Evolutionary conservation across 2,888 invertebrate genomes (phyloP), one percentile per base, ranked within the genome.

Genomic region (Gymnocheta viridis): DNA sequence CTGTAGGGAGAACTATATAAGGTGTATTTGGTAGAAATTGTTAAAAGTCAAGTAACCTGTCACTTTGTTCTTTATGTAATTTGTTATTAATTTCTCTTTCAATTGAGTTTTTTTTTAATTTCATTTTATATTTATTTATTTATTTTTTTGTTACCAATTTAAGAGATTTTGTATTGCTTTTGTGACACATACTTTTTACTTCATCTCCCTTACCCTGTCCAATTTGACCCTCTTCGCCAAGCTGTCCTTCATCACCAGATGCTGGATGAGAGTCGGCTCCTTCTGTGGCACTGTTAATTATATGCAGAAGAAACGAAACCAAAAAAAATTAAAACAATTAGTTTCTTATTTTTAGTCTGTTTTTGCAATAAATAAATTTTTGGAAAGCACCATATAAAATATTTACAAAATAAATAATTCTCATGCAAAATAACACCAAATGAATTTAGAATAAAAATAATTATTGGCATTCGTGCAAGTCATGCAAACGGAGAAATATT

Each of bases 211-310:
- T 93, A 95, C 95, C 95, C 91, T 94, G 94, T 90, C 96, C 96
- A 90, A 96, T 96, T 88, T 95, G 96, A 86, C 94, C 96, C 69
- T 96, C 96, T 89, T 96, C 96, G 70, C 90, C 91, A 82, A 96
- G 96, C 87, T 96, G 96, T 56, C 96, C 95, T 85, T 95, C 95
- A 58, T 94, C 95, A 69, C 95, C 94, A 79, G 96, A 96, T 62
- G 93, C 96, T 83, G 96, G 96, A 88, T 96, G 95, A 92, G 97
- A 97, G 92, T 97, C 97, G 19, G 97, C 97, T 83, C 97, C 97
- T 86, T 97, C 97, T 87, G 97, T 97, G 87, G 97, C 97, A 93
- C 97, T 97, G 93, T 88, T 87, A 86, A 32, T 76, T 74, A 66
- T 41, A 73, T 44, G 66, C 12, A 32, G n/a, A 69, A 81, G 41